These are phyloP conservation scores for Seriola dumerili DNA, from an alignment of 2,113 vertebrate species.

Conservation along the genomic window DNA sequence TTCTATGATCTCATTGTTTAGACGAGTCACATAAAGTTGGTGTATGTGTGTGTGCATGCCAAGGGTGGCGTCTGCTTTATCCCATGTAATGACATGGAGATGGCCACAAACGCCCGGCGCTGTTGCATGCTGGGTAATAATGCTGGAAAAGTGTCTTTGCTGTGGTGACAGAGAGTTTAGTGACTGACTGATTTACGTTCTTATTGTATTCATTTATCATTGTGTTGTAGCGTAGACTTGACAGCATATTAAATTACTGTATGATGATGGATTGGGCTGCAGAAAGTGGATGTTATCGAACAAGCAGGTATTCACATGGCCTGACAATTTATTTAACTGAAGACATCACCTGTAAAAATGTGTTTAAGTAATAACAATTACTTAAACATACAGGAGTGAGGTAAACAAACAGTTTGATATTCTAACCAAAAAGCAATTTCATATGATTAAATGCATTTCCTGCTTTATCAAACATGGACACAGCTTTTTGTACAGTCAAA, in stretches of 20 bases:
- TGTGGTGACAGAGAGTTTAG: conserved; percentile 6
- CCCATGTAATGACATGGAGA: conserved; percentile 60
- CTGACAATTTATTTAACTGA: no score
- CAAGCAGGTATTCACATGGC: no score
- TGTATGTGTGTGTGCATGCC: conserved; percentile 44
- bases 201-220: conserved; percentile 27
- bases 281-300: no score
- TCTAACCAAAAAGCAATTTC: no score
- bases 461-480: no score
- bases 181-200: conserved; percentile 23
- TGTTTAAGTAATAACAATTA: no score
- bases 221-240: neutral
- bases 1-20: conserved; percentile 83
- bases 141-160: conserved; percentile 33
- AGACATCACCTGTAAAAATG: no score
- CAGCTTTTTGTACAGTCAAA: no score
- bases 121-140: conserved; percentile 64
- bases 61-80: conserved; percentile 53
- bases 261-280: neutral
- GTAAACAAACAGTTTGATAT: no score
- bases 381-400: no score
- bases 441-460: no score
- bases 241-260: neutral
- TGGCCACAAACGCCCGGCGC: conserved; percentile 30
- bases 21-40: conserved; percentile 53